A percentile compares a stretch with the other conserved stretches of the same genome.
These are phyloP conservation scores for Nudaria mundana DNA, from an alignment of 2,888 invertebrate species.

Conservation along the genomic window DNA sequence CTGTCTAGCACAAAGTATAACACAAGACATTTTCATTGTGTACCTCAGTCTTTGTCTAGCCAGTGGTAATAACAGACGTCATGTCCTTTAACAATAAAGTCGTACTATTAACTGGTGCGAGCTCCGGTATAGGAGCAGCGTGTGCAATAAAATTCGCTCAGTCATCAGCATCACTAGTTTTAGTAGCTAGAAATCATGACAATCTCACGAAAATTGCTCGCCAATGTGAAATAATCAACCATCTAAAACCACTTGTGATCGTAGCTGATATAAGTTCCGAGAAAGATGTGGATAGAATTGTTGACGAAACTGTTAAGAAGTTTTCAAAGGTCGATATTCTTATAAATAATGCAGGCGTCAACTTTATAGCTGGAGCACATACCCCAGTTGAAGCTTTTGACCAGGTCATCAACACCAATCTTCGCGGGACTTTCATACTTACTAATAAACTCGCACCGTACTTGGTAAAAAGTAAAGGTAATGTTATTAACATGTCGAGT, in stretches of 20 bases:
- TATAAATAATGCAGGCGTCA: slow-evolving; percentile 62
- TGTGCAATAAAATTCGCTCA: slow-evolving; percentile 57
- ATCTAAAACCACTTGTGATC: slow-evolving; percentile 46
- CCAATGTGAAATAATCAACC: slow-evolving; percentile 46
- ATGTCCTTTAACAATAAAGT: slow-evolving; percentile 66
- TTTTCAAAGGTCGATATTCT: slow-evolving; percentile 54
- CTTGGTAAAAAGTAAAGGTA: slow-evolving; percentile 53
- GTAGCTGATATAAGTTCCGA: slow-evolving; percentile 55
- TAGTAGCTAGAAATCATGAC: slow-evolving; percentile 56
- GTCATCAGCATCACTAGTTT: slow-evolving; percentile 45
- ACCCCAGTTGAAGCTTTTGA: slow-evolving; percentile 49
- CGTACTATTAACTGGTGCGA: slow-evolving; percentile 63
- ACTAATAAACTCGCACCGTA: slow-evolving; percentile 50
- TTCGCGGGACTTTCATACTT: slow-evolving; percentile 55
- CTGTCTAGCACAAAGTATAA: slow-evolving; percentile 28
- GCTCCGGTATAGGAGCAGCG: slow-evolving; percentile 64
- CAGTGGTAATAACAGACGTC: slow-evolving; percentile 10
- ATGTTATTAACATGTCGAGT: slow-evolving; percentile 61
- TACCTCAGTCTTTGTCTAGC: slow-evolving; percentile 30
- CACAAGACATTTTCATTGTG: slow-evolving; percentile 12
- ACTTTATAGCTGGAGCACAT: slow-evolving; percentile 35
- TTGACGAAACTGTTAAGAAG: slow-evolving; percentile 46
- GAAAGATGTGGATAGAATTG: slow-evolving; percentile 47
- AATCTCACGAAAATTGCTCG: slow-evolving; percentile 49
- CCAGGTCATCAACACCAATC: slow-evolving; percentile 53